A percentile compares a stretch with the other conserved stretches of the same genome.
Evolutionary conservation across 2,797 vertebrate species (phyloP).

Genomic region (Darevskia nairensis): DNA sequence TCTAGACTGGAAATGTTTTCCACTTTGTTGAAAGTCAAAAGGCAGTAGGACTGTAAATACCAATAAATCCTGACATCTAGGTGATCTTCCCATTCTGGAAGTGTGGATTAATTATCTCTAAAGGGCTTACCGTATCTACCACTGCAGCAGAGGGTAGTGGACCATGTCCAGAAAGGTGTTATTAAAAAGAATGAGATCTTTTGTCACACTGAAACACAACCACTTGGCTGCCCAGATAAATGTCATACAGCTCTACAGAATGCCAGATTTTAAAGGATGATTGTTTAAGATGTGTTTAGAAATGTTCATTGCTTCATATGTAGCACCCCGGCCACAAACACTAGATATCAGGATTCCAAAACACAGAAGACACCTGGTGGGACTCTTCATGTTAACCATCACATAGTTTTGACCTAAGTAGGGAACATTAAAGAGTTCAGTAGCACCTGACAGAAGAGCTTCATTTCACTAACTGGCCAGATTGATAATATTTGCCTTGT

Average conservation of each 20-base stretch:
- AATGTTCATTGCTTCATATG: not conserved
- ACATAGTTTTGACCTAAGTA: not conserved
- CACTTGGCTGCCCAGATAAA: conserved; percentile 21
- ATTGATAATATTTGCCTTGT: not conserved
- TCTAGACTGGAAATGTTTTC: conserved; percentile 26
- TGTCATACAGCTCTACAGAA: conserved; percentile 8
- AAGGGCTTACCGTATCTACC: conserved; percentile 16
- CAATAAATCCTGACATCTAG: conserved; percentile 42
- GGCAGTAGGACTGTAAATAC: conserved; percentile 25
- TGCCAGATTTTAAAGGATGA: conserved; percentile 1
- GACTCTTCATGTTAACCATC: not conserved
- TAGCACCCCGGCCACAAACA: not conserved
- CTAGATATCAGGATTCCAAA: not conserved
- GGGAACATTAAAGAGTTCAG: not conserved
- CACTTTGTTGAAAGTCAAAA: conserved; percentile 45
- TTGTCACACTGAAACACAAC: conserved; percentile 6
- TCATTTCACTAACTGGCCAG: not conserved
- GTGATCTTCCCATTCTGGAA: conserved; percentile 43
- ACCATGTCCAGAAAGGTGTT: conserved; percentile 40
- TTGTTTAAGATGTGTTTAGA: not conserved
- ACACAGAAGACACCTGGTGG: not conserved
- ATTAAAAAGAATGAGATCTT: conserved; percentile 26
- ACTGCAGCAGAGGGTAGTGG: conserved; percentile 35
- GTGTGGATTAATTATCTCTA: conserved; percentile 40
- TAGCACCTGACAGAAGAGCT: not conserved